Conservation (phyloP, 2,888 invertebrate species). For the Tachina grossa region DNA sequence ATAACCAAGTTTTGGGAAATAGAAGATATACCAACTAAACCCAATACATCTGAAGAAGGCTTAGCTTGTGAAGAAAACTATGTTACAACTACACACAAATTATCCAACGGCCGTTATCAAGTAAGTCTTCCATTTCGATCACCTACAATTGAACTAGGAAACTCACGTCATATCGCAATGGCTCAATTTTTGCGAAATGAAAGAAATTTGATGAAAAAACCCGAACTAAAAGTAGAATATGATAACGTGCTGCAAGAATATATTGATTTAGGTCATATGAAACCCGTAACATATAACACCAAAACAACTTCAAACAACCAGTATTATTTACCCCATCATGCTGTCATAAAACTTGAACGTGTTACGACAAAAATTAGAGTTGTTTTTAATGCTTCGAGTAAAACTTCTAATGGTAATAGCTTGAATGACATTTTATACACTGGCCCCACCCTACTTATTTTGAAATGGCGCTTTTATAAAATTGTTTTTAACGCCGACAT, state of each 20-base stretch:
- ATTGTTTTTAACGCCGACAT: too few relatives aligned
- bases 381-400: too few relatives aligned
- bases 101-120: too few relatives aligned
- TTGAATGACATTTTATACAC: too few relatives aligned
- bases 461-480: too few relatives aligned
- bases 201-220: too few relatives aligned
- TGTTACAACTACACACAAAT: too few relatives aligned
- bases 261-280: too few relatives aligned
- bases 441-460: too few relatives aligned
- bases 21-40: slow-evolving; percentile 2
- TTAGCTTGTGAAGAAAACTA: not conserved
- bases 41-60: not conserved
- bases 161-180: slow-evolving; percentile 25
- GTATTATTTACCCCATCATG: not conserved
- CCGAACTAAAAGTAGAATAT: not conserved
- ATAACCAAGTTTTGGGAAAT: slow-evolving; percentile 13
- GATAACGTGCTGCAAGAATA: slow-evolving; percentile 4
- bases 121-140: not conserved
- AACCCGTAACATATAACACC: not conserved
- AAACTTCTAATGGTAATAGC: too few relatives aligned
- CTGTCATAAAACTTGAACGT: not conserved
- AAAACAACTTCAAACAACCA: not conserved
- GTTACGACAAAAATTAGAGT: too few relatives aligned
- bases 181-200: too few relatives aligned
- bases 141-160: not conserved